Evolutionary conservation across 2,888 invertebrate genomes (phyloP).

Genomic region (Macrophya annulata): DNA sequence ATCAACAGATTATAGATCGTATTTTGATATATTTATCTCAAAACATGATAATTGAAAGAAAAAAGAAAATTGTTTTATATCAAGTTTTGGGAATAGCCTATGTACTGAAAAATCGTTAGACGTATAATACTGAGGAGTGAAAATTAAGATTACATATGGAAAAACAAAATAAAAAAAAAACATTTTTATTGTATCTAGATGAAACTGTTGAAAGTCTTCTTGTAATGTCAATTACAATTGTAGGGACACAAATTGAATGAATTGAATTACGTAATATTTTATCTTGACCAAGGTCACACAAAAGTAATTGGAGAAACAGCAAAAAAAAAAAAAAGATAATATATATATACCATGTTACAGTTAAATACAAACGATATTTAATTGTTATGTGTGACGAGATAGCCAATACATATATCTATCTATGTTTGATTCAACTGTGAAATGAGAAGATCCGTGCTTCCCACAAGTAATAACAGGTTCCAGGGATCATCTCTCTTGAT

Average conservation of each 20-base stretch:
- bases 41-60: conserved; percentile 34
- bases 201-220: conserved; percentile 67
- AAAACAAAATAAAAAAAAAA: neutral
- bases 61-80: neutral
- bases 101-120: conserved; percentile 36
- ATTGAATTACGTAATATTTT: conserved; percentile 10
- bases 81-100: conserved; percentile 18
- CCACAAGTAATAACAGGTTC: conserved; percentile 47
- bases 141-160: neutral
- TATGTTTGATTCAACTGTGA: conserved; percentile 35
- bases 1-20: conserved; percentile 14
- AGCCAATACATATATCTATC: conserved; percentile 33
- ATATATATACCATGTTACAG: conserved; percentile 35
- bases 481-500: conserved; percentile 48
- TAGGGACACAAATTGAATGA: conserved; percentile 57
- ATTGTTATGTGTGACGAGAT: conserved; percentile 41
- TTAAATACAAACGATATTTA: conserved; percentile 39
- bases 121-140: conserved; percentile 5
- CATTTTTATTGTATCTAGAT: conserved; percentile 18
- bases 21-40: conserved; percentile 52
- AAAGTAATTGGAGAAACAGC: conserved; percentile 27
- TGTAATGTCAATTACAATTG: conserved; percentile 75
- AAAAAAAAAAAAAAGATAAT: conserved; percentile 1
- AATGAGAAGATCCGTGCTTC: conserved; percentile 51
- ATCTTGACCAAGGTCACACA: conserved; percentile 42